phyloP scores from a whole-genome alignment of 2,113 vertebrate genomes.

The Hippocampus barbouri region DNA sequence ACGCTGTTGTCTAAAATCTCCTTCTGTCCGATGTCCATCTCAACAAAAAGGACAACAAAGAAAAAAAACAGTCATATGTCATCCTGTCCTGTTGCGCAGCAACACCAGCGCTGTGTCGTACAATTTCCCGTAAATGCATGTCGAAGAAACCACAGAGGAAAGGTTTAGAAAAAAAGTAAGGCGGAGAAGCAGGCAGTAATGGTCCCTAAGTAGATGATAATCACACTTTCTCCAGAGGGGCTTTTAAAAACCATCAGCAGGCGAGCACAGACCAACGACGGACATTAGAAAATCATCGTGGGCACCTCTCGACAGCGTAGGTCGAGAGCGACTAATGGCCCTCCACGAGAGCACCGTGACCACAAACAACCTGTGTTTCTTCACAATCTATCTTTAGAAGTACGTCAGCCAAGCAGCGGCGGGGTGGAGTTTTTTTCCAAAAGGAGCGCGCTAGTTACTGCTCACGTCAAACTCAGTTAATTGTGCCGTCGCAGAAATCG shows the following conservation, averaged over 20 bases:
- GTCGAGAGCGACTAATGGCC: conserved; percentile 60
- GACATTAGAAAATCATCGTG: conserved; percentile 54
- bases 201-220: conserved; percentile 56
- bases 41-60: no score
- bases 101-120: no score
- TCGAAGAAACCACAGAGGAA: neutral
- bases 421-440: conserved; percentile 5
- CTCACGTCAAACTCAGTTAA: conserved; percentile 58
- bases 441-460: conserved; percentile 27
- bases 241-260: conserved; percentile 61
- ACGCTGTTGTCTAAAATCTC: no score
- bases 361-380: conserved; percentile 46
- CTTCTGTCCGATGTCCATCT: no score
- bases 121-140: no score
- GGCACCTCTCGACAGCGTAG: conserved; percentile 51
- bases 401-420: conserved; percentile 1
- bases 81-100: no score
- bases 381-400: conserved; percentile 35
- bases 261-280: conserved; percentile 47
- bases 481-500: conserved; percentile 45
- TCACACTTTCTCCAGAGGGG: conserved; percentile 38
- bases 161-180: conserved; percentile 2
- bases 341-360: conserved; percentile 45
- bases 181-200: conserved; percentile 16
- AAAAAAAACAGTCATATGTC: no score